phyloP scores from a whole-genome alignment of 2,113 vertebrate genomes.

The Panthera uncia region DNA sequence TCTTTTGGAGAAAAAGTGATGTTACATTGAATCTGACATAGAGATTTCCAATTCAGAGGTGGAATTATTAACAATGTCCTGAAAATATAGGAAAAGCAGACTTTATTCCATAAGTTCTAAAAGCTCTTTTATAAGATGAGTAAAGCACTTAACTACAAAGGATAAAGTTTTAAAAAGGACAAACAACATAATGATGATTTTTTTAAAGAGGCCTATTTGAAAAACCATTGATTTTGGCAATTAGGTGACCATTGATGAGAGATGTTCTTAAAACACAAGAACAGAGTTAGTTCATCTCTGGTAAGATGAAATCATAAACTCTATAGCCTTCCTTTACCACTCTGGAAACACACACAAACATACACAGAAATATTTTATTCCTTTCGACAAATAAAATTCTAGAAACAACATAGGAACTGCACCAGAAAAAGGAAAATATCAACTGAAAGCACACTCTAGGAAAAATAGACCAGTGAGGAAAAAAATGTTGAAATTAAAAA shows the following conservation, averaged over 20 bases:
- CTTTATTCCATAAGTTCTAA: background rate
- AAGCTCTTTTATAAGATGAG: background rate
- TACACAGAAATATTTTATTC: background rate
- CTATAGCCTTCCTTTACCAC: background rate
- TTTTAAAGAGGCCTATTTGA: background rate
- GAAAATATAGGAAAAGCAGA: background rate
- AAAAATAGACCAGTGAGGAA: background rate
- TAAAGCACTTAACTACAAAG: background rate
- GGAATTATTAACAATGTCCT: background rate
- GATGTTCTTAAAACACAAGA: background rate
- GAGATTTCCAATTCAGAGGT: background rate
- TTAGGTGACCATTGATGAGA: background rate
- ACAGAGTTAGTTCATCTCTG: background rate
- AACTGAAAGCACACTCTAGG: background rate
- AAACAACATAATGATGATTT: background rate
- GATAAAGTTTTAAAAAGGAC: background rate
- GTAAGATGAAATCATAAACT: slow-evolving; percentile 35
- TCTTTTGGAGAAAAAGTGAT: background rate
- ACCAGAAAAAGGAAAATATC: background rate
- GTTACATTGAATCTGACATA: background rate
- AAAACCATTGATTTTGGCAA: background rate
- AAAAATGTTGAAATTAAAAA: background rate
- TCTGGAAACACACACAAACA: background rate
- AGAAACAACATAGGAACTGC: background rate
- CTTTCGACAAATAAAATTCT: background rate